Evolutionary conservation across 2,113 vertebrate genomes (phyloP), one percentile per base, ranked within the genome.

Genomic region (Bufo bufo): DNA sequence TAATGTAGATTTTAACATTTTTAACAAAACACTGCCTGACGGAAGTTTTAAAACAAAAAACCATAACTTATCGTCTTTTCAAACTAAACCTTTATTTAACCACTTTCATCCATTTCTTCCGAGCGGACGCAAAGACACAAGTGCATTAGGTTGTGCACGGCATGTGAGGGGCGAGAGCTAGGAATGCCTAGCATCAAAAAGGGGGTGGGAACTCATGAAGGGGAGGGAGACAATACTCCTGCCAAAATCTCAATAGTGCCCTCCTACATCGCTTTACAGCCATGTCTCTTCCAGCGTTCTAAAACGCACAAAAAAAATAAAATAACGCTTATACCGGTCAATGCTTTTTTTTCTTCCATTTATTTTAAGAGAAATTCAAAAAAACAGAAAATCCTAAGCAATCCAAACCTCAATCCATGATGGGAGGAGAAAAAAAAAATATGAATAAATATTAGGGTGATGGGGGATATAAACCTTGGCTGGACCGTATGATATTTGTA

Each of bases 61-160:
- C 10, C 43, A 77, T 58, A 58, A 80, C 77, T 65, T 54, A 0
- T 80, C 71, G 77, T 63, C 61, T 87, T 87, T 75, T 87, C 85
- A 87, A 87, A 80, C 85, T 87, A 87, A 80, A 80, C 85, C 85
- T 87, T 87, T 87, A 87, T 87, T 87, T 45, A 80, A 80, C 23
- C 85, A 87, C 61, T 81, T 81, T 54, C 85, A 75, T 52, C 65
- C 23, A 71, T 69, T 80, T 10, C 85, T 80, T 52, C 77, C 52
- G 77, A 87, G 66, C 17, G 49, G 85, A 79, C 72, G 63, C 59
- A 6, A 52, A 16, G 58, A 79, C 47, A 86, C 69, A 86, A 87
- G 85, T 87, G 85, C 85, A 71, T 58, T 75, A 85, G 58, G 23
- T 78, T 17, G 85, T 71, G 77, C 85, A 80, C 85, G 45, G 85